Percentiles rank a stretch among this genome's conserved stretches.
phyloP scores from a whole-genome alignment of 2,888 invertebrate species.

The Andrena flavipes region DNA sequence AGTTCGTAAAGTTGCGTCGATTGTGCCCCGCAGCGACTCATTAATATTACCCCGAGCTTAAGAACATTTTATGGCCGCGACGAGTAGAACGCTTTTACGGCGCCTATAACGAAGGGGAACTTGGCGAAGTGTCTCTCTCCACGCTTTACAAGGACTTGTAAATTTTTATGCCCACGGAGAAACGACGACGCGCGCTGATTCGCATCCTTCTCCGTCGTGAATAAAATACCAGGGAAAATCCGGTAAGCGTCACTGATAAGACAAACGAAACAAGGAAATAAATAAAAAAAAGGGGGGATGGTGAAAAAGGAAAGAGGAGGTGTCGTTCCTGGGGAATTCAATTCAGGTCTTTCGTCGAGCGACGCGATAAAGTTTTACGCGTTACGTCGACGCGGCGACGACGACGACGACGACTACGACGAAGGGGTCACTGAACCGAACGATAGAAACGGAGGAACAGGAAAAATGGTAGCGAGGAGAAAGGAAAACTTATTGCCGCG shows the following conservation, averaged over 20 bases:
- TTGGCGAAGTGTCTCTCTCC: not conserved
- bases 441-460: conserved; percentile 27
- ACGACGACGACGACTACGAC: conserved; percentile 6
- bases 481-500: conserved; percentile 71
- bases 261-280: conserved; percentile 4
- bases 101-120: conserved; percentile 29
- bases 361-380: conserved; percentile 55
- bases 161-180: conserved; percentile 7
- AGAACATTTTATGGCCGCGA: conserved; percentile 62
- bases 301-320: not conserved
- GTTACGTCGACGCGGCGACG: conserved; percentile 30
- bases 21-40: conserved; percentile 48
- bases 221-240: conserved; percentile 8
- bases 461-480: conserved; percentile 18
- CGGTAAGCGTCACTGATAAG: conserved; percentile 19
- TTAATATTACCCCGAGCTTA: conserved; percentile 68
- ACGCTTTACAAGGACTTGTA: not conserved
- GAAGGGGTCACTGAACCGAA: conserved; percentile 53
- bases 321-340: conserved; percentile 16
- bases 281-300: not conserved
- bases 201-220: not conserved
- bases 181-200: not conserved
- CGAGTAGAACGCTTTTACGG: conserved; percentile 51
- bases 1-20: conserved; percentile 54
- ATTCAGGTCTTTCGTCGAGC: conserved; percentile 46